These are phyloP conservation scores for Atherinomorus stipes DNA, from an alignment of 2,113 vertebrate species.

Conservation along the genomic window DNA sequence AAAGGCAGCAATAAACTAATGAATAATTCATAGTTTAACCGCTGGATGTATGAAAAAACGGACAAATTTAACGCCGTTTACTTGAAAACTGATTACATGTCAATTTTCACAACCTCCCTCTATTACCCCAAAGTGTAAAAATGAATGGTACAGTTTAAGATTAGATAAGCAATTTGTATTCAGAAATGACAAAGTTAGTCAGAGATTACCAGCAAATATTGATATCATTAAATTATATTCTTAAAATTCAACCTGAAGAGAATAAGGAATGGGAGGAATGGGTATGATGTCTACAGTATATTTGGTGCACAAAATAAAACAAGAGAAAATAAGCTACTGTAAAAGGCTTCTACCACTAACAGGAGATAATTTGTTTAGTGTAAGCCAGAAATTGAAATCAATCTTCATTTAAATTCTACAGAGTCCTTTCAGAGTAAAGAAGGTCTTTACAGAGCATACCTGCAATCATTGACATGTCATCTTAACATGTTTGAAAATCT, in stretches of 20 bases:
- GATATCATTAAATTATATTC: too few relatives aligned
- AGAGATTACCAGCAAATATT: neutral
- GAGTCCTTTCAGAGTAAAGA: neutral
- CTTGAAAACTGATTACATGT: neutral
- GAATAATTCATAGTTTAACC: neutral
- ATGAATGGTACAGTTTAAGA: too few relatives aligned
- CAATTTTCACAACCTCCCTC: too few relatives aligned
- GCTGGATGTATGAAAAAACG: neutral
- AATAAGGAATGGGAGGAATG: too few relatives aligned
- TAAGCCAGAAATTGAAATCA: too few relatives aligned
- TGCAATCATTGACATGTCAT: neutral
- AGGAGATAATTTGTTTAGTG: too few relatives aligned
- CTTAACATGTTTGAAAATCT: neutral
- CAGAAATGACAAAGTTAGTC: neutral
- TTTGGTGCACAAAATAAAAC: neutral
- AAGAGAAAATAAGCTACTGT: too few relatives aligned
- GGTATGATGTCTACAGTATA: neutral
- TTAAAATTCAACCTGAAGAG: too few relatives aligned
- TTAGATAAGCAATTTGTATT: too few relatives aligned
- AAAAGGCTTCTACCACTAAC: too few relatives aligned
- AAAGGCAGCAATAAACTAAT: neutral
- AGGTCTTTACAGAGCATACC: constrained; percentile 3
- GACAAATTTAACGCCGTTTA: neutral
- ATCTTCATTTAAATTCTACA: neutral
- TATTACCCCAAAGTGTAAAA: too few relatives aligned